These are phyloP conservation scores for Pterocles orientalis DNA, from an alignment of 2,113 vertebrate species.

Conservation along the genomic window DNA sequence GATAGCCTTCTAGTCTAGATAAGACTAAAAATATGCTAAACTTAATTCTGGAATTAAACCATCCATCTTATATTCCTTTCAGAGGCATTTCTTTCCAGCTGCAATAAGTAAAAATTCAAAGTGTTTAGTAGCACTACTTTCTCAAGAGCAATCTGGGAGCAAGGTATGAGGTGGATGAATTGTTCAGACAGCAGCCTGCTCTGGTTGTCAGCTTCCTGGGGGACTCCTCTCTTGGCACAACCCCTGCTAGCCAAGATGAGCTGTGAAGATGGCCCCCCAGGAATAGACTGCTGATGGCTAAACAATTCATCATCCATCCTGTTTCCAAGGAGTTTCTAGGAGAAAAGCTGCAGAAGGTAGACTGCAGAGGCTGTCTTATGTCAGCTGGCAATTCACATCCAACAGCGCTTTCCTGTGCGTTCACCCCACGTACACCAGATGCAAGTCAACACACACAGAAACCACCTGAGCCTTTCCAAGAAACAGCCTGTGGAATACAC, in stretches of 20 bases:
- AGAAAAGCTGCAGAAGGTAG: neutral
- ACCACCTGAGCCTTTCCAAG: neutral
- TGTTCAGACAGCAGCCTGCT: neutral
- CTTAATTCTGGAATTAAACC: neutral
- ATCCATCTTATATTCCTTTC: neutral
- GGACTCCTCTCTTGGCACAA: neutral
- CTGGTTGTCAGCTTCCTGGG: neutral
- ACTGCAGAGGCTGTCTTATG: neutral
- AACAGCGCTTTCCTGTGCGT: neutral
- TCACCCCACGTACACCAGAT: accelerated
- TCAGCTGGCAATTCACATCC: neutral
- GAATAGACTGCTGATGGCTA: neutral
- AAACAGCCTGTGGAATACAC: neutral
- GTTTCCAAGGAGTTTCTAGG: neutral
- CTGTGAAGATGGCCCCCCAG: neutral
- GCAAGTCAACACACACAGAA: neutral
- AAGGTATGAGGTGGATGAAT: neutral
- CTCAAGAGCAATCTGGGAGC: neutral
- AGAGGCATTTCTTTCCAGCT: neutral
- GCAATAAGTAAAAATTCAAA: neutral
- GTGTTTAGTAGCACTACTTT: neutral
- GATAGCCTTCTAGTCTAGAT: neutral
- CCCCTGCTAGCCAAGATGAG: neutral
- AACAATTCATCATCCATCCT: neutral
- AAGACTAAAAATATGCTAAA: neutral